These are phyloP conservation scores for Temnothorax rugatulus DNA, from an alignment of 2,888 invertebrate species.

Conservation along the genomic window DNA sequence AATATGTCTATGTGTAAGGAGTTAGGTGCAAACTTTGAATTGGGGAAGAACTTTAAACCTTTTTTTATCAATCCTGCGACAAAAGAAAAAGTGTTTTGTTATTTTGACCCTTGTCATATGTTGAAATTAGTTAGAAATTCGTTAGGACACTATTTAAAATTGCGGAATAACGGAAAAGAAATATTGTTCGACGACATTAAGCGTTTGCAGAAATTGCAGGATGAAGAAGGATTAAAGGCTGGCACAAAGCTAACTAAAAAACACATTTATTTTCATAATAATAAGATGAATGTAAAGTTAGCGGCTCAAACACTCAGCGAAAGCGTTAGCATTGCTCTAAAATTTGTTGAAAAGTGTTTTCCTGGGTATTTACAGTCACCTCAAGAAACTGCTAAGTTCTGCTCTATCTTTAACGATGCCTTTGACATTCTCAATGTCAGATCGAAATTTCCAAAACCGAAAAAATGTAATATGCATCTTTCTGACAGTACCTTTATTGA, in stretches of 20 bases:
- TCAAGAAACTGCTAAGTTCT: neutral
- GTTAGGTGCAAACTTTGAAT: neutral
- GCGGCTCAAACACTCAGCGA: slow-evolving; percentile 28
- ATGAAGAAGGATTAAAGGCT: slow-evolving; percentile 2
- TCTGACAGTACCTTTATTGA: neutral
- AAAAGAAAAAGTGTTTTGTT: slow-evolving; percentile 21
- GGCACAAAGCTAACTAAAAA: slow-evolving; percentile 31
- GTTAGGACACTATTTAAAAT: neutral
- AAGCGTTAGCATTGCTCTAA: neutral
- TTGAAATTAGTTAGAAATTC: neutral
- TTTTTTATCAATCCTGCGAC: neutral
- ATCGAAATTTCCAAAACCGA: neutral
- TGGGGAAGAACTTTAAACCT: neutral
- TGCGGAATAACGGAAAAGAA: neutral
- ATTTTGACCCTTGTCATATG: neutral
- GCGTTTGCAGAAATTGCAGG: neutral
- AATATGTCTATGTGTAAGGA: neutral
- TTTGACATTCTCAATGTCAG: slow-evolving; percentile 36
- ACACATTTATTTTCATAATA: neutral
- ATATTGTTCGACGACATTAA: neutral
- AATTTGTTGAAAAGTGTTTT: neutral
- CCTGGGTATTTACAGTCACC: neutral
- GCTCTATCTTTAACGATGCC: neutral
- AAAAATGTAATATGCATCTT: slow-evolving; percentile 27
- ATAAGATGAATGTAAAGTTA: slow-evolving; percentile 32